phyloP scores from a whole-genome alignment of 2,888 invertebrate genomes.

The Drosophila buzzatii region DNA sequence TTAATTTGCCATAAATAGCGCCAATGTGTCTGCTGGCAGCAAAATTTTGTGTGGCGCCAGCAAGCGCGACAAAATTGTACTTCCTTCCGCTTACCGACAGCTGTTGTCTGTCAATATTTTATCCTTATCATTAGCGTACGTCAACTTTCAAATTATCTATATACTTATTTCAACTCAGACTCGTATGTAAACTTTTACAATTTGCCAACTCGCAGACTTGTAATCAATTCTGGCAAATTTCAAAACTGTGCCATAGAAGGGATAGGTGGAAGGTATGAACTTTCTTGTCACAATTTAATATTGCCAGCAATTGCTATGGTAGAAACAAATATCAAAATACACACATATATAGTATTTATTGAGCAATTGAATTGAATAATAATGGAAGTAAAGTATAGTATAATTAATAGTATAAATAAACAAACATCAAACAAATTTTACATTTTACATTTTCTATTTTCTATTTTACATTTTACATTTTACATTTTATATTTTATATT shows the following conservation, averaged over 20 bases:
- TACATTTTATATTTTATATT: too few species aligned
- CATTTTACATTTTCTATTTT: neutral
- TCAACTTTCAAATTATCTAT: constrained; percentile 69
- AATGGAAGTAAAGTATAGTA: too few species aligned
- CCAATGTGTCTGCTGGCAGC: constrained; percentile 56
- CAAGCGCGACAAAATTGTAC: constrained; percentile 38
- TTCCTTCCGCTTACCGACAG: constrained; percentile 61
- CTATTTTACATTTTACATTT: neutral
- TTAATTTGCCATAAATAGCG: constrained; percentile 80
- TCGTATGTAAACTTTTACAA: constrained; percentile 10
- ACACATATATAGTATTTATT: neutral
- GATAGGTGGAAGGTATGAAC: neutral
- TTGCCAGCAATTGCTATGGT: neutral
- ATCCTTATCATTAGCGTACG: constrained; percentile 73
- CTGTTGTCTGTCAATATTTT: constrained; percentile 67
- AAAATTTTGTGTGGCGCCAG: constrained; percentile 50
- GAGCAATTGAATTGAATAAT: too few species aligned
- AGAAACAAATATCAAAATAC: neutral
- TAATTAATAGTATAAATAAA: too few species aligned
- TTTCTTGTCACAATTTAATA: neutral
- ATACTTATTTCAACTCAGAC: neutral
- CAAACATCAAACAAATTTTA: neutral
- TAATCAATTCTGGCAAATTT: constrained; percentile 31
- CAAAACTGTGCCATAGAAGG: neutral
- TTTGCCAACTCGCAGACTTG: constrained; percentile 15